Base-by-base conservation (phyloP, 2,113 vertebrate species). In the Trematomus loennbergii region DNA sequence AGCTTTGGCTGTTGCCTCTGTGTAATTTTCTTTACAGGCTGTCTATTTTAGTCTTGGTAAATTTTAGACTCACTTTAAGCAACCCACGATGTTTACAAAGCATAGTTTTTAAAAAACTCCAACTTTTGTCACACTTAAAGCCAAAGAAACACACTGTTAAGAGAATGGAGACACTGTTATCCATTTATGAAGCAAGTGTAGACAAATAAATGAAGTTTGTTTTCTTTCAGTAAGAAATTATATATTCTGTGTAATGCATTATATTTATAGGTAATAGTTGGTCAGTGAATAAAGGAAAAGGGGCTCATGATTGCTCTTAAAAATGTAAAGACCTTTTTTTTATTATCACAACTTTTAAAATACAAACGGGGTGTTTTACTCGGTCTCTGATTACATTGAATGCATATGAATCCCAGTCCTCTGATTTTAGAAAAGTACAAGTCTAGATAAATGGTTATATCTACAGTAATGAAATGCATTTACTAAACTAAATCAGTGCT, bases 11-110 rank as follows among this genome's bases (percentile, higher is more conserved):
- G 79, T 78, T 89, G 81, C 86, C 76, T 83, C 85, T 74, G 63
- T 85, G 85, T 85, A 87, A 85, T 88, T 92, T 89, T 78, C 67
- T 88, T 89, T 82, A 78, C 78, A 79, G 78, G 72, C 61, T 89
- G 68, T 87, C 89, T 87, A 75, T 83, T 88, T 90, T 85, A 68
- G 87, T 84, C 75, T 57, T 43, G 49, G 76, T 77, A 72, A 75
- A 78, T 79, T 85, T 84, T 48, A 79, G 78, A 75, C 75, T 87
- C 78, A 87, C 69, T 62, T 89, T 85, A 54, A 58, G 76, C 69
- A 87, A 13, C 78, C 65, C 75, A 70, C 68, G 60, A n/a, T 29
- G 12, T 78, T 71, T 80, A 52, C 29, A 61, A 88, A 82, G 75
- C 22, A 63, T 69, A 72, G 66, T 86, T 87, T 22, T 36, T 83